phyloP scores from a whole-genome alignment of 1,140 invertebrate genomes.

The Ostrea edulis region DNA sequence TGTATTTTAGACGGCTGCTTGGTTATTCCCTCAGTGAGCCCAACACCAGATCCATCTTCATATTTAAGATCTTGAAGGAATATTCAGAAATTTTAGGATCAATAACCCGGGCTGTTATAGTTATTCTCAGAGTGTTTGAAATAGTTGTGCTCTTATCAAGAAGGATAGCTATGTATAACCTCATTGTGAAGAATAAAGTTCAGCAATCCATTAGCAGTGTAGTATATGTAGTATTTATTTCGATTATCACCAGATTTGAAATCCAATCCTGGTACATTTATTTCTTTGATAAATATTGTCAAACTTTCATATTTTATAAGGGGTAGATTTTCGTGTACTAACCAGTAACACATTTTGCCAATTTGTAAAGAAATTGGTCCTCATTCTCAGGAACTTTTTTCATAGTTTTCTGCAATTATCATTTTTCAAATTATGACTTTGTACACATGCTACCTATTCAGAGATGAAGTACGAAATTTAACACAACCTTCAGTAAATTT shows the following conservation, averaged over 20 bases:
- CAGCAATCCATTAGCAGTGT: slow-evolving; percentile 18
- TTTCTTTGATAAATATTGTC: not conserved
- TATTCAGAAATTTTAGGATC: slow-evolving; percentile 26
- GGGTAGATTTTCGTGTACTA: not conserved
- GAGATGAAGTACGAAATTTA: not conserved
- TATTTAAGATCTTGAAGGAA: slow-evolving; percentile 39
- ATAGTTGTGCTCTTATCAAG: not conserved
- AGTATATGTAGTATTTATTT: slow-evolving; percentile 1
- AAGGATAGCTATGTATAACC: not conserved
- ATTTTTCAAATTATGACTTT: not conserved
- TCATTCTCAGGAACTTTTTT: not conserved
- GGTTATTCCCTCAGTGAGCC: slow-evolving; percentile 41
- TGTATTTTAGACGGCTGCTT: no score
- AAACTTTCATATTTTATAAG: not conserved
- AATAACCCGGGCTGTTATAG: not conserved
- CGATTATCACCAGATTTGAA: not conserved
- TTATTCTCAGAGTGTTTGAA: not conserved
- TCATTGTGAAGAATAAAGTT: slow-evolving; percentile 1
- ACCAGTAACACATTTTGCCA: not conserved
- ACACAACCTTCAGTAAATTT: not conserved
- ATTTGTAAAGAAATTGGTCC: not conserved
- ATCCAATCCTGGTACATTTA: slow-evolving; percentile 3
- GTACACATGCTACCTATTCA: not conserved
- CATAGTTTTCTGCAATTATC: slow-evolving; percentile 6
- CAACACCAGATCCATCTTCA: slow-evolving; percentile 41